Evolutionary conservation across 2,113 vertebrate genomes (phyloP).

Genomic region (Ariopsis seemanni): DNA sequence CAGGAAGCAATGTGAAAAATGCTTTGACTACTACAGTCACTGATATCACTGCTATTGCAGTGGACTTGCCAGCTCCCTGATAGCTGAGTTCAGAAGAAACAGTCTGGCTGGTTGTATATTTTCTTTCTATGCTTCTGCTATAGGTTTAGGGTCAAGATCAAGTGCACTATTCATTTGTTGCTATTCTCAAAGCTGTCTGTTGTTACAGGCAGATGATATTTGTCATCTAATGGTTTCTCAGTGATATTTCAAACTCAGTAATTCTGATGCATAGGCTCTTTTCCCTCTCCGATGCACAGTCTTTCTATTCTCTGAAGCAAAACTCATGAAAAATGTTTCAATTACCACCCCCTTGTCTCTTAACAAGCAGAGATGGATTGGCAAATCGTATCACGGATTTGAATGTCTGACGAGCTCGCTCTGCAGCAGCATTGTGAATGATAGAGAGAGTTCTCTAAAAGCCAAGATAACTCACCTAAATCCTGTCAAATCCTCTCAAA

Average conservation of each 20-base stretch:
- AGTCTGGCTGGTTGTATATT: not conserved
- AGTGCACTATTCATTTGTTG: slow-evolving; percentile 19
- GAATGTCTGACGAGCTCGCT: slow-evolving; percentile 27
- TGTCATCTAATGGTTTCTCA: not conserved
- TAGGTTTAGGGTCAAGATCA: slow-evolving; percentile 1
- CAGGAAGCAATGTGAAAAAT: slow-evolving; percentile 41
- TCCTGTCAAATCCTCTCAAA: slow-evolving; percentile 44
- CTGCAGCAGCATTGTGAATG: slow-evolving; percentile 1
- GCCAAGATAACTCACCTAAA: slow-evolving; percentile 36
- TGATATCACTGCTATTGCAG: slow-evolving; percentile 6
- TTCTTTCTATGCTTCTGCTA: slow-evolving; percentile 4
- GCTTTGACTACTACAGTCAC: slow-evolving; percentile 21
- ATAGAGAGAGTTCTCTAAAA: slow-evolving; percentile 30
- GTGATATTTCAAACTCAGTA: not conserved
- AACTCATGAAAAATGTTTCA: slow-evolving; percentile 42
- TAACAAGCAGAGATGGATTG: slow-evolving; percentile 37
- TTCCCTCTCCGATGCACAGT: not conserved
- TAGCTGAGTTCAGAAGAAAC: not conserved
- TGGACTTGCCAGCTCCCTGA: slow-evolving; percentile 37
- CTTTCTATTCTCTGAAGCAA: slow-evolving; percentile 11
- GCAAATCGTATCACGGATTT: slow-evolving; percentile 38
- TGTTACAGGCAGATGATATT: slow-evolving; percentile 15
- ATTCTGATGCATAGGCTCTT: slow-evolving; percentile 10
- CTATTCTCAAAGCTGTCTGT: slow-evolving; percentile 14
- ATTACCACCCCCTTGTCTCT: slow-evolving; percentile 23